These are phyloP conservation scores for Fukomys damarensis DNA, from an alignment of 2,113 vertebrate species.

Conservation along the genomic window DNA sequence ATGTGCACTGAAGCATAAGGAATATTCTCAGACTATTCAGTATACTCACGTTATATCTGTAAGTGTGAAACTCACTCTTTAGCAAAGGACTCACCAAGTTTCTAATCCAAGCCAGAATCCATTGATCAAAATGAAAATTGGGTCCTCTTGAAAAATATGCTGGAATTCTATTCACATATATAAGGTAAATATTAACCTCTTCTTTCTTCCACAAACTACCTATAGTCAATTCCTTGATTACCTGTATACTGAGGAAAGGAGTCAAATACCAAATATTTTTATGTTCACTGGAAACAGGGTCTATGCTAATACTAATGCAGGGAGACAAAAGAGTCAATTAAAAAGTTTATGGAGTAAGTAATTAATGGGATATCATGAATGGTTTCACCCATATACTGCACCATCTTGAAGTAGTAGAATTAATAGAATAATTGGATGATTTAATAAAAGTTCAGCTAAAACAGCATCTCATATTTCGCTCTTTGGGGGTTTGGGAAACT, in stretches of 20 bases:
- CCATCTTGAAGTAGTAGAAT: background rate
- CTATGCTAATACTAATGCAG: conserved; percentile 22
- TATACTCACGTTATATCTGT: background rate
- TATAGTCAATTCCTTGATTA: background rate
- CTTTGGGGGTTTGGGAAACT: background rate
- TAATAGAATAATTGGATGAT: background rate
- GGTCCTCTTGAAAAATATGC: background rate
- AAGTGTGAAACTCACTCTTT: background rate
- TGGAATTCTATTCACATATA: background rate
- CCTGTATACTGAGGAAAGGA: background rate
- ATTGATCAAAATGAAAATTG: background rate
- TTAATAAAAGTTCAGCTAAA: background rate
- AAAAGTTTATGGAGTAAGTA: background rate
- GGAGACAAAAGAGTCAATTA: background rate
- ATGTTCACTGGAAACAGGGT: background rate
- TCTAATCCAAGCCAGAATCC: background rate
- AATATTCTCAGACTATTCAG: background rate
- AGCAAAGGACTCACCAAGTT: background rate
- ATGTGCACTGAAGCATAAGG: background rate
- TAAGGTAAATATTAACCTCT: background rate
- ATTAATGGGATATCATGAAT: background rate
- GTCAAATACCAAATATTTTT: background rate
- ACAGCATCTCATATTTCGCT: background rate
- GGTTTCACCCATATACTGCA: background rate
- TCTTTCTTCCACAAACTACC: background rate